Conservation (phyloP, 2,113 vertebrate species). For the Platanista minor region DNA sequence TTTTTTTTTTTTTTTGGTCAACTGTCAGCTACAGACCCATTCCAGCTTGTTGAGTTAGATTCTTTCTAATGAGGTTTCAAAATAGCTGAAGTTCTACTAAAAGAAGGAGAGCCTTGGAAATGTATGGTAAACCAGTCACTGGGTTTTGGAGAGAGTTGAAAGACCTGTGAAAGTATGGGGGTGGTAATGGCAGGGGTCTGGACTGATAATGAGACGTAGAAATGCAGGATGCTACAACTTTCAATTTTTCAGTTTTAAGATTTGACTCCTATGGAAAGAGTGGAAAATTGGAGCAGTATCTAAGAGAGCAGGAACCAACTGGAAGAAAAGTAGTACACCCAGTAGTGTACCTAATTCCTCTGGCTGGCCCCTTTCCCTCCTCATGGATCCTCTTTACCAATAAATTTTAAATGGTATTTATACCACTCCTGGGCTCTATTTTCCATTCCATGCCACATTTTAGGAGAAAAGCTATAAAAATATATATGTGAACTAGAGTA, state of each 20-base stretch:
- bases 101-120: background rate
- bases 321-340: background rate
- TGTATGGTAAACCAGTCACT: background rate
- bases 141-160: background rate
- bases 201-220: background rate
- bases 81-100: background rate
- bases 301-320: background rate
- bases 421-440: background rate
- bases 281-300: background rate
- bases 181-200: background rate
- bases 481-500: background rate
- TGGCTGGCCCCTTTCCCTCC: background rate
- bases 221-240: background rate
- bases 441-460: background rate
- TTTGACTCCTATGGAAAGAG: background rate
- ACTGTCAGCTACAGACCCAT: background rate
- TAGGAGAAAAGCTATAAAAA: background rate
- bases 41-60: background rate
- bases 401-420: background rate
- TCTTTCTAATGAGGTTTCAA: background rate
- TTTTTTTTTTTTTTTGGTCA: background rate
- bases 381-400: background rate
- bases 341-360: background rate
- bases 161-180: background rate
- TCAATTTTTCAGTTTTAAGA: background rate